phyloP scores from a whole-genome alignment of 2,797 vertebrate species.

The Periophthalmus magnuspinnatus region DNA sequence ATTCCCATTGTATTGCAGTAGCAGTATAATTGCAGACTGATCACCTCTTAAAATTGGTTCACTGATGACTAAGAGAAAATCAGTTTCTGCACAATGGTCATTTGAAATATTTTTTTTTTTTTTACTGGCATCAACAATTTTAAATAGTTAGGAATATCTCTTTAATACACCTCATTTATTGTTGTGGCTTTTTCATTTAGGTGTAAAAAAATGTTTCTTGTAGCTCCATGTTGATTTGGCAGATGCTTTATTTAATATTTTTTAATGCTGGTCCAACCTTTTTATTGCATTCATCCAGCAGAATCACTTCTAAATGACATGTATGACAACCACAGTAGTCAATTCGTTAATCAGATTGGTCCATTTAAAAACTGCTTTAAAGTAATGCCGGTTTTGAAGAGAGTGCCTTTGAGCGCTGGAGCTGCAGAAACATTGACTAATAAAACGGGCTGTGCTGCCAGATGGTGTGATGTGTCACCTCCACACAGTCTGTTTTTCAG shows the following conservation, averaged over 20 bases:
- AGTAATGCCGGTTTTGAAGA: not conserved
- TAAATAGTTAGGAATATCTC: not conserved
- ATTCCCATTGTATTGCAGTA: not conserved
- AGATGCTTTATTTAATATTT: not conserved
- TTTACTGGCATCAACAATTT: not conserved
- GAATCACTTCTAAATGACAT: not conserved
- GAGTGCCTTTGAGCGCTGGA: not conserved
- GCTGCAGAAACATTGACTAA: slow-evolving; percentile 13
- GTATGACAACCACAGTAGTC: not conserved
- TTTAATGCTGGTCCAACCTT: not conserved
- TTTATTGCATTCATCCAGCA: not conserved
- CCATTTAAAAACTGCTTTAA: not conserved
- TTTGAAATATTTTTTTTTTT: not conserved
- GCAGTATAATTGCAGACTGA: not conserved
- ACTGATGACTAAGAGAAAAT: not conserved
- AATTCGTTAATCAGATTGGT: not conserved
- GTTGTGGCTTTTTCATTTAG: not conserved
- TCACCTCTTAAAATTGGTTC: not conserved
- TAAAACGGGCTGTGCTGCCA: slow-evolving; percentile 19
- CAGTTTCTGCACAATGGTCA: not conserved
- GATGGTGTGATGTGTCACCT: slow-evolving; percentile 19
- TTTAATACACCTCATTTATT: not conserved
- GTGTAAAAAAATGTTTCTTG: not conserved
- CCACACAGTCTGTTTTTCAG: slow-evolving; percentile 18
- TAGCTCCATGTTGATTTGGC: not conserved